phyloP scores from a whole-genome alignment of 2,113 vertebrate species.

The Petrocephalus microphthalmus region DNA sequence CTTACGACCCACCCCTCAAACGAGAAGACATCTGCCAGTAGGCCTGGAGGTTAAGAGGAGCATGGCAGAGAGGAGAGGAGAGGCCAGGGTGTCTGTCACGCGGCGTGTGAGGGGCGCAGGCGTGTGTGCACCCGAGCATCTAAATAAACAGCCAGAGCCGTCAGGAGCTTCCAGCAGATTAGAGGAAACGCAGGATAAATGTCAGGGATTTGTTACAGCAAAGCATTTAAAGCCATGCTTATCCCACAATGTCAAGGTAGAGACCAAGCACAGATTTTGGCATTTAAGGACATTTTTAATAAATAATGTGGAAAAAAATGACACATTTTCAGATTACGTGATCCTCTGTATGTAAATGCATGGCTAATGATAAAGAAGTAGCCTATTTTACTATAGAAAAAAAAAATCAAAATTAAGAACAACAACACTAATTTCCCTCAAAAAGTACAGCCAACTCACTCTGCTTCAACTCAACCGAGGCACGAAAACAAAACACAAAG shows the following conservation, averaged over 20 bases:
- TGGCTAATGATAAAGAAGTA: conserved; percentile 76
- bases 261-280: conserved; percentile 54
- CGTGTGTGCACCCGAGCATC: background rate
- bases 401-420: conserved; percentile 66
- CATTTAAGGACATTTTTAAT: conserved; percentile 87
- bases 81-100: background rate
- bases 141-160: background rate
- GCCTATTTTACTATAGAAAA: conserved; percentile 62
- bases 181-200: background rate
- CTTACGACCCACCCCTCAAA: background rate
- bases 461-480: conserved; percentile 23
- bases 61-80: background rate
- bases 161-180: background rate
- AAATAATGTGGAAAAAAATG: conserved; percentile 82
- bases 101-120: background rate
- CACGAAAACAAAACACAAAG: conserved; percentile 20
- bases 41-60: background rate
- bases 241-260: conserved; percentile 28
- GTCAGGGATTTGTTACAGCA: background rate
- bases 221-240: background rate
- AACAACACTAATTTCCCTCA: conserved; percentile 74
- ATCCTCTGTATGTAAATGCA: conserved; percentile 81
- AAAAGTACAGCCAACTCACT: conserved; percentile 56
- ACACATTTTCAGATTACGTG: conserved; percentile 77
- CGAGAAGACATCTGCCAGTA: background rate